Conservation (phyloP, 2,888 invertebrate species). For the Melanostoma mellinum region DNA sequence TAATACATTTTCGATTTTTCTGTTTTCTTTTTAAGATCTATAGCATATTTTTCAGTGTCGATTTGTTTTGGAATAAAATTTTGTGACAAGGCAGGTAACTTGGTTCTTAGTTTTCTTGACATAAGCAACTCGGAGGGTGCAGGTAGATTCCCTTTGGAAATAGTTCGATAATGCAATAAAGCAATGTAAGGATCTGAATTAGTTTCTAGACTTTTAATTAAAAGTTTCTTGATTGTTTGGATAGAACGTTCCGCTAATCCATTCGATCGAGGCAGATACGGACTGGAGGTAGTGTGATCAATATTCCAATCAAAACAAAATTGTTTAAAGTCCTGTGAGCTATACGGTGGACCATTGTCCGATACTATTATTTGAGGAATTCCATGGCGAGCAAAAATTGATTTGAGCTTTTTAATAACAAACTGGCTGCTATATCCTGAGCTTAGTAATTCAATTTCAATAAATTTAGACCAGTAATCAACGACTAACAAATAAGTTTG, state of each 20-base stretch:
- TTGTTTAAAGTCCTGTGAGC: slow-evolving; percentile 40
- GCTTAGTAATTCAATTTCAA: slow-evolving; percentile 26
- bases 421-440: slow-evolving; percentile 8
- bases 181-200: slow-evolving; percentile 45
- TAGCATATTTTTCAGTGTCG: too few species aligned
- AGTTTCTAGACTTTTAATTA: slow-evolving; percentile 41
- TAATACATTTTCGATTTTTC: too few species aligned
- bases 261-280: slow-evolving; percentile 67
- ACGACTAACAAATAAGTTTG: background rate
- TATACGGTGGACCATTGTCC: slow-evolving; percentile 63
- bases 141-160: slow-evolving; percentile 16
- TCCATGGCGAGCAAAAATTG: slow-evolving; percentile 45
- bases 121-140: slow-evolving; percentile 59
- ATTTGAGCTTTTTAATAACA: slow-evolving; percentile 40
- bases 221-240: slow-evolving; percentile 58
- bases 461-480: background rate
- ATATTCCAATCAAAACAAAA: slow-evolving; percentile 59
- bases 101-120: slow-evolving; percentile 55
- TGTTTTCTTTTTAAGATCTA: too few species aligned
- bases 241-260: slow-evolving; percentile 67
- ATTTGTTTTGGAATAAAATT: background rate
- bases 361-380: slow-evolving; percentile 50
- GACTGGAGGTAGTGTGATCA: slow-evolving; percentile 61
- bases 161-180: slow-evolving; percentile 46
- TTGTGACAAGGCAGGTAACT: background rate